A percentile compares a stretch with the other conserved stretches of the same genome.
Conservation (phyloP, 23 tunicate species). For the Clavelina lepadiformis region DNA sequence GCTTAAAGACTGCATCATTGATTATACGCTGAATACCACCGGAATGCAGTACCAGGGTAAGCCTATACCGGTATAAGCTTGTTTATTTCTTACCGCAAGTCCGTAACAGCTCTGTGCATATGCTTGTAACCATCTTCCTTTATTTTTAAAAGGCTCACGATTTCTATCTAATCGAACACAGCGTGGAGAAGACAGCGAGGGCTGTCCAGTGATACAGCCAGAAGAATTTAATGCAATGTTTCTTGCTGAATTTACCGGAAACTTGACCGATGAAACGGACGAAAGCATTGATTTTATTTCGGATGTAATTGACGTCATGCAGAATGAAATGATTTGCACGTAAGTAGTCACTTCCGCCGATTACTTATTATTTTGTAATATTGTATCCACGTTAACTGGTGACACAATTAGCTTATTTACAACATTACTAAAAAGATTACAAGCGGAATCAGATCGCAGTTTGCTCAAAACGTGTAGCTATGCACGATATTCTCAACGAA, state of each 20-base stretch:
- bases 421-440: too few relatives aligned
- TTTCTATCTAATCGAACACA: conserved; percentile 17
- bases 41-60: conserved; percentile 13
- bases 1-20: conserved; percentile 35
- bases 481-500: too few relatives aligned
- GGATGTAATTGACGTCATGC: conserved; percentile 19
- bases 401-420: too few relatives aligned
- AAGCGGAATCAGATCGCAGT: too few relatives aligned
- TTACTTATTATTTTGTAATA: neutral
- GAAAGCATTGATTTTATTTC: neutral
- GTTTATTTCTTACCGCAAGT: too few relatives aligned
- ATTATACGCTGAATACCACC: conserved; percentile 4
- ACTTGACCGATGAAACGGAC: conserved; percentile 7
- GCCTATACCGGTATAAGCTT: neutral
- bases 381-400: too few relatives aligned
- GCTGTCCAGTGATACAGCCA: conserved; percentile 12
- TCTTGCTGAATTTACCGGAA: neutral
- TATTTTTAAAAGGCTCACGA: neutral
- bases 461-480: too few relatives aligned
- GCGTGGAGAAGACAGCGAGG: conserved; percentile 5
- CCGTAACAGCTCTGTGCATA: too few relatives aligned
- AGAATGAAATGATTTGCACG: conserved; percentile 40
- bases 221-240: conserved; percentile 5
- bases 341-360: too few relatives aligned
- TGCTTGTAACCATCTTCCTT: too few relatives aligned